phyloP scores from a whole-genome alignment of 2,113 vertebrate genomes.

The Daboia siamensis region DNA sequence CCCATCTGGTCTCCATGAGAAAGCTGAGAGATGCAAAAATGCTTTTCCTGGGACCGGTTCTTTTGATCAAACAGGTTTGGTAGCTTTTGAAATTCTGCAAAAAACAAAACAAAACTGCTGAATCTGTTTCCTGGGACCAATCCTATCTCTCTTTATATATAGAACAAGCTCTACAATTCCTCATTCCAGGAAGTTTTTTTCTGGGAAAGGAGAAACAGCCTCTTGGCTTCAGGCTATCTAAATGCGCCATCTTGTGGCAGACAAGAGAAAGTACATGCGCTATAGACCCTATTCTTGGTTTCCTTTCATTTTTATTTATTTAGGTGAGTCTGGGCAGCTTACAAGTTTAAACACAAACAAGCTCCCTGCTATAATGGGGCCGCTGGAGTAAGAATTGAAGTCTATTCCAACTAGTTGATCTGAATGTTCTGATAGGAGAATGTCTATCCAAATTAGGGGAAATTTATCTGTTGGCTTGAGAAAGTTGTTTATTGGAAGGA shows the following conservation, averaged over 20 bases:
- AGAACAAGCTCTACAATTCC: not conserved
- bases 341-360: not conserved
- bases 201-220: not conserved
- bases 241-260: constrained; percentile 63
- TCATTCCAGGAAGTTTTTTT: not conserved
- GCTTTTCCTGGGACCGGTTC: not conserved
- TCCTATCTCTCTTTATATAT: not conserved
- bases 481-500: not conserved
- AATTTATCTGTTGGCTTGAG: not conserved
- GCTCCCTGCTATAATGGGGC: not conserved
- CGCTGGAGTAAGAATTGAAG: not conserved
- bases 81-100: not conserved
- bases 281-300: not conserved
- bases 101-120: no score
- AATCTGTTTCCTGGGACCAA: not conserved
- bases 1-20: no score
- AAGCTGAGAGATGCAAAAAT: not conserved
- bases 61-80: not conserved
- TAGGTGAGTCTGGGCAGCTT: not conserved
- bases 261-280: constrained; percentile 1
- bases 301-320: not conserved
- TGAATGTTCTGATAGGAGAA: not conserved
- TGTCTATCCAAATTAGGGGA: not conserved
- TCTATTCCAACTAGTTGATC: not conserved
- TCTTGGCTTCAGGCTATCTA: constrained; percentile 19